phyloP scores from a whole-genome alignment of 1,140 invertebrate genomes.

The Reticulitermes speratus region DNA sequence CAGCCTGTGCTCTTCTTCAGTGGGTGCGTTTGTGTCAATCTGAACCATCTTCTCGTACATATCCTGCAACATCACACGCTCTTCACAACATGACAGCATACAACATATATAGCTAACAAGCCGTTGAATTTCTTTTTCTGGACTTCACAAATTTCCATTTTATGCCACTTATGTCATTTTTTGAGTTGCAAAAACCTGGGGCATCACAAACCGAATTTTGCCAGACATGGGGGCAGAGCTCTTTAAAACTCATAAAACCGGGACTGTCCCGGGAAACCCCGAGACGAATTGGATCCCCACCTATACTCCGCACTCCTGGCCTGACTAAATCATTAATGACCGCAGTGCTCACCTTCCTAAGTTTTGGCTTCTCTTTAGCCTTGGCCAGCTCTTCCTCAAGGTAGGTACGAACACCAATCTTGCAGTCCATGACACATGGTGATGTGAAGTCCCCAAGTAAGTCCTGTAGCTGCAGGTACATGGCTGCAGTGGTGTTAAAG shows the following conservation, averaged over 20 bases:
- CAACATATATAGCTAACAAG: slow-evolving; percentile 23
- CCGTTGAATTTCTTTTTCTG: slow-evolving; percentile 7
- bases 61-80: slow-evolving; percentile 55
- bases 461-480: slow-evolving; percentile 89
- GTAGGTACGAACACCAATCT: slow-evolving; percentile 92
- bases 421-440: slow-evolving; percentile 96
- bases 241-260: no score
- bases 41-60: slow-evolving; percentile 99
- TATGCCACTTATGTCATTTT: no score
- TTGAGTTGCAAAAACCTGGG: no score
- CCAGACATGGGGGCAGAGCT: no score
- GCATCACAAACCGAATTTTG: no score
- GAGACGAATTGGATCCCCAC: no score
- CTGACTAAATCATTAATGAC: no score
- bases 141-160: no score
- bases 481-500: slow-evolving; percentile 42
- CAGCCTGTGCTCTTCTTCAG: slow-evolving; percentile 81
- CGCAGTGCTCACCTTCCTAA: slow-evolving; percentile 68
- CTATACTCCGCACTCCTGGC: no score
- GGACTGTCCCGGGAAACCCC: no score
- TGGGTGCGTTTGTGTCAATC: slow-evolving; percentile 87
- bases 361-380: slow-evolving; percentile 90
- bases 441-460: slow-evolving; percentile 84
- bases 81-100: slow-evolving; percentile 21
- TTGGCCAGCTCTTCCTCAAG: slow-evolving; percentile 92